Base-by-base conservation (phyloP, 2,888 invertebrate species). In the Drosophila mimetica region DNA sequence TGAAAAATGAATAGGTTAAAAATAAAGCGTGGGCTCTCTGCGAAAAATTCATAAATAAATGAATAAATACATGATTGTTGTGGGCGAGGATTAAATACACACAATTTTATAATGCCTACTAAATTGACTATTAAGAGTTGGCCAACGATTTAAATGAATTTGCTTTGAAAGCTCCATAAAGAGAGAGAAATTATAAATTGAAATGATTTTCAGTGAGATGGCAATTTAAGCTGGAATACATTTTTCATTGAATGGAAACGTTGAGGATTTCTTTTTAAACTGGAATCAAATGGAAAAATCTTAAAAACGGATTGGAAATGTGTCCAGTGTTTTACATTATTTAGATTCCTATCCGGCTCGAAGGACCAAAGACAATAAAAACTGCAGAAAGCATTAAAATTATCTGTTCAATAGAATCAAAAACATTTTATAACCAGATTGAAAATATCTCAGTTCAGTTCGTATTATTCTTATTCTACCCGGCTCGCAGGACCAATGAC, bases 61-160 rank as follows among this genome's bases (percentile, higher is more conserved):
- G 50, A 37, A 37, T 37, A 9, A 14, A 9, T 16, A 9, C 16
- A 16, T 16, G n/a, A 37, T 34, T 34, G 34, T 13, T 34, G n/a
- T 34, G 34, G 34, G 37, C 42, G 52, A 25, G 52, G 28, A 42
- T 54, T 46, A 6, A 32, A 32, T 32, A 6, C 53, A 54, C 20
- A 54, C 25, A 20, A 54, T 54, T 32, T 47, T 8, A 41, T 41
- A n/a, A n/a, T n/a, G 2, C 11, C 18, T 11, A 4, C 37, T 9
- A 39, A 18, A 18, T 11, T 39, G 41, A 22, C 20, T 16, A 22
- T 41, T 20, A n/a, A 5, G 41, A 13, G 20, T n/a, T 9, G 36
- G 14, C 41, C n/a, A 22, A 41, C 36, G 20, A 41, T 13, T 20
- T 22, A 22, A 22, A 41, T 41, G n/a, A 22, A 11, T 41, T 41